Conservation (phyloP, 2,888 invertebrate genomes). For the Agriopis marginaria region DNA sequence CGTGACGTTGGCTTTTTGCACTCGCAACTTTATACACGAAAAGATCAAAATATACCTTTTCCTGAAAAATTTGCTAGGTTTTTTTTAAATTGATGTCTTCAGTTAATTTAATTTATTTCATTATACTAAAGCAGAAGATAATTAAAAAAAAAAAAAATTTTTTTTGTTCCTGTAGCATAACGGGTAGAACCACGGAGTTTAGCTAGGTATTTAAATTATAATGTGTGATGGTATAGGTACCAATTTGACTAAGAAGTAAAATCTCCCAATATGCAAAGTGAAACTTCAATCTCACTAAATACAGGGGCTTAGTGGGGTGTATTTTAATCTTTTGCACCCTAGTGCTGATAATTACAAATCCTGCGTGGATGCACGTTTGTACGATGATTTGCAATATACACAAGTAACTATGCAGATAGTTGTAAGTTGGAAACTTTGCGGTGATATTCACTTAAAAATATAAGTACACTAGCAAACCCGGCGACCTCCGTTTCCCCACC, state of each 20-base stretch:
- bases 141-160: too few species aligned
- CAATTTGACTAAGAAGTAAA: conserved; percentile 40
- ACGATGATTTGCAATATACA: background rate
- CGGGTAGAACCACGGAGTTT: too few species aligned
- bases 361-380: conserved; percentile 10
- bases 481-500: too few species aligned
- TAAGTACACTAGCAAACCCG: too few species aligned
- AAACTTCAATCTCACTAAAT: conserved; percentile 61
- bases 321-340: conserved; percentile 55
- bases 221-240: conserved; percentile 22
- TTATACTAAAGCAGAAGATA: too few species aligned
- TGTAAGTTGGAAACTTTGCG: too few species aligned
- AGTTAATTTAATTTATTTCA: too few species aligned
- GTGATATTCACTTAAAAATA: too few species aligned
- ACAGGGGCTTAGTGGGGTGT: conserved; percentile 56
- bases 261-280: conserved; percentile 58
- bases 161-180: too few species aligned
- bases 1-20: conserved; percentile 25
- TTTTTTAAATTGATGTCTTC: too few species aligned
- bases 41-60: too few species aligned
- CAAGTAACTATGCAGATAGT: background rate
- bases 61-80: too few species aligned
- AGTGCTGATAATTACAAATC: conserved; percentile 39
- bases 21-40: background rate
- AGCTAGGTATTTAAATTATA: background rate